Evolutionary conservation across 2,888 invertebrate genomes (phyloP).

Genomic region (Torymus auratus): DNA sequence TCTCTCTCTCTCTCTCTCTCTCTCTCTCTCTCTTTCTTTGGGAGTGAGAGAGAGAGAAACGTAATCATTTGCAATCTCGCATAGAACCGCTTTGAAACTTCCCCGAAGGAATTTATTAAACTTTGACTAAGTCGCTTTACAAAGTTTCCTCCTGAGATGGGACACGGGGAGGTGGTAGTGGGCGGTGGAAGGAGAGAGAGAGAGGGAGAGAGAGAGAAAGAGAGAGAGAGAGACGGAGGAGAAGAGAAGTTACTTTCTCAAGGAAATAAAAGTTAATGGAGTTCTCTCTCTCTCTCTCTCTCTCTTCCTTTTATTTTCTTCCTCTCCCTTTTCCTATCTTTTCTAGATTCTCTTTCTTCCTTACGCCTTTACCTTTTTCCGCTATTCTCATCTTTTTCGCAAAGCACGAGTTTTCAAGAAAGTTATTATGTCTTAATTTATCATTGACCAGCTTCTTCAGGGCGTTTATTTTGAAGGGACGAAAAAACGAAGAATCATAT

Average conservation of each 20-base stretch:
- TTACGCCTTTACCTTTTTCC: conserved; percentile 50
- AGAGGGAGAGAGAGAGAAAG: conserved; percentile 56
- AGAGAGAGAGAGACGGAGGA: conserved; percentile 57
- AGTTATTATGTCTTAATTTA: conserved; percentile 75
- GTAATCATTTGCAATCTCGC: conserved; percentile 72
- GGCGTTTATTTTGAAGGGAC: conserved; percentile 64
- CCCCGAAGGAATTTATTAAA: conserved; percentile 75
- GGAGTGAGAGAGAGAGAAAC: conserved; percentile 62
- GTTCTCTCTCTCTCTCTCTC: conserved; percentile 66
- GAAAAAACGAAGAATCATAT: conserved; percentile 42
- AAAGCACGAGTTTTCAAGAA: conserved; percentile 67
- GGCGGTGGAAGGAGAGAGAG: conserved; percentile 44
- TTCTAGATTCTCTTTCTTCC: conserved; percentile 49
- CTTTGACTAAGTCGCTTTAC: conserved; percentile 75
- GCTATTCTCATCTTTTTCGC: conserved; percentile 67
- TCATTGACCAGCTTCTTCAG: conserved; percentile 69
- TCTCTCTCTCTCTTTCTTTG: no score
- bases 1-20: conserved; percentile 48
- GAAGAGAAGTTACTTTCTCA: conserved; percentile 71
- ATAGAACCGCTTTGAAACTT: conserved; percentile 72
- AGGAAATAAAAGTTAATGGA: conserved; percentile 76
- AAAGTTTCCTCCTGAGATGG: conserved; percentile 69
- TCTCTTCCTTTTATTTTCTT: conserved; percentile 53
- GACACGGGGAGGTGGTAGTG: conserved; percentile 31
- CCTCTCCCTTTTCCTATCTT: conserved; percentile 57